Evolutionary conservation across 2,888 invertebrate species (phyloP).

Genomic region (Drosophila colorata): DNA sequence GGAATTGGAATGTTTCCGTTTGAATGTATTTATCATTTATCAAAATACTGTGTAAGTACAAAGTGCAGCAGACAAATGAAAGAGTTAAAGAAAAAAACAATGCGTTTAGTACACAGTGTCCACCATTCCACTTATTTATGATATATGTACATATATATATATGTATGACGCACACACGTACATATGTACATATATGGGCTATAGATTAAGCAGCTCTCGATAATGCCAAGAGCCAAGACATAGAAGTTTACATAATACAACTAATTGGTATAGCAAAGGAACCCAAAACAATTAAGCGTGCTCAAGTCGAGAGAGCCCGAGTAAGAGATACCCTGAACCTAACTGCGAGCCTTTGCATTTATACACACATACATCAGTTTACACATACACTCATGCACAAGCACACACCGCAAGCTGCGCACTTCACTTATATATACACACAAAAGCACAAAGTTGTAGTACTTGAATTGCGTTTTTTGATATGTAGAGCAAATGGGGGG

Average conservation of each 20-base stretch:
- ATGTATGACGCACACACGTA: neutral
- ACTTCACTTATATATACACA: no score
- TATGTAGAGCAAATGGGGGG: no score
- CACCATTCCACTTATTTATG: neutral
- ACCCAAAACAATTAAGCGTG: no score
- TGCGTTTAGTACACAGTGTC: neutral
- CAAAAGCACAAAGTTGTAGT: no score
- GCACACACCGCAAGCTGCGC: no score
- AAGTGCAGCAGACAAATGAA: slow-evolving; percentile 8
- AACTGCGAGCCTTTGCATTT: no score
- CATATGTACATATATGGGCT: neutral
- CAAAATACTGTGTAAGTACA: slow-evolving; percentile 16
- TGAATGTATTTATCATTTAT: slow-evolving; percentile 21
- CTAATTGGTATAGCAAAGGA: neutral
- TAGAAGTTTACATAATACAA: slow-evolving; percentile 3
- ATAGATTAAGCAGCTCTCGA: slow-evolving; percentile 35
- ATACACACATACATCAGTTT: no score
- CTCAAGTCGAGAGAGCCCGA: no score
- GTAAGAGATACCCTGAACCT: no score
- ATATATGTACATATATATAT: neutral
- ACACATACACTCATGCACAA: no score
- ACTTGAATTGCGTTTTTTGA: no score
- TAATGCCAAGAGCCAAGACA: slow-evolving; percentile 8
- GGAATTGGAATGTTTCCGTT: slow-evolving; percentile 21
- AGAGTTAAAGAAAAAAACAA: slow-evolving; percentile 2